phyloP scores from a whole-genome alignment of 2,888 invertebrate species.

The Saturnia pavonia region DNA sequence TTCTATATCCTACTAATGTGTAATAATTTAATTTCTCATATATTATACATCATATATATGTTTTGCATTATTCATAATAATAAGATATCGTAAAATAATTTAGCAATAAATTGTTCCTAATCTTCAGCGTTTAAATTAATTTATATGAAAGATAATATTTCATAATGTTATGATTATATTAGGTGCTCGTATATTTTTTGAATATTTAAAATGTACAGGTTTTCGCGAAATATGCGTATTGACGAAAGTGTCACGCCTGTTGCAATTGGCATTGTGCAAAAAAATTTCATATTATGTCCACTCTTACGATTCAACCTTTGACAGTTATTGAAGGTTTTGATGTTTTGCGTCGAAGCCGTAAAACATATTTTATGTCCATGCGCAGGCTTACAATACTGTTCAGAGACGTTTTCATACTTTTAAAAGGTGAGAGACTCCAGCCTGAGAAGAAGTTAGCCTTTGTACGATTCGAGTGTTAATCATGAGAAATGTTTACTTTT shows the following conservation, averaged over 20 bases:
- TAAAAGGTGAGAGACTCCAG: slow-evolving; percentile 63
- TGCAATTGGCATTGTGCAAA: slow-evolving; percentile 40
- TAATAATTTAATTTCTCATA: no score
- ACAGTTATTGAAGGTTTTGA: slow-evolving; percentile 70
- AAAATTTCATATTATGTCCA: slow-evolving; percentile 45
- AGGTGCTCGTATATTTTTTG: neutral
- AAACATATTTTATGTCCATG: slow-evolving; percentile 76
- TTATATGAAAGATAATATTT: neutral
- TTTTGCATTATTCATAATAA: neutral
- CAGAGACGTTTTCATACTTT: slow-evolving; percentile 64
- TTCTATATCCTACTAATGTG: slow-evolving; percentile 9
- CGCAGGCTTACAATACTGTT: slow-evolving; percentile 58
- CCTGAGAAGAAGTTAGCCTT: slow-evolving; percentile 58
- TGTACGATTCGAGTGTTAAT: slow-evolving; percentile 67
- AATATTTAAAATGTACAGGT: neutral
- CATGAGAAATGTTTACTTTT: slow-evolving; percentile 63
- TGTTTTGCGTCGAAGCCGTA: slow-evolving; percentile 69
- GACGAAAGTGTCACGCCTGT: slow-evolving; percentile 41
- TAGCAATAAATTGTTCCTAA: neutral
- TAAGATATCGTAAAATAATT: neutral
- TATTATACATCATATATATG: neutral
- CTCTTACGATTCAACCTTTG: slow-evolving; percentile 61
- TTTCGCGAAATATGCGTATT: neutral
- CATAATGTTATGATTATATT: neutral
- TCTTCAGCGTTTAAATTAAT: neutral